Percentiles rank a stretch among this genome's conserved stretches.
Evolutionary conservation across 2,113 vertebrate genomes (phyloP).

Genomic region (cat (Felis catus)): F.catus_Fca126_mat1.0 CM031423.1:92772001-92772500

Average conservation of each 20-base stretch:
- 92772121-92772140: background rate
- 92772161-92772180: background rate
- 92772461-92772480: background rate
- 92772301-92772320: background rate
- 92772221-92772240: background rate
- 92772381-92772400: background rate
- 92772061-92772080: background rate
- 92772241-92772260: background rate
- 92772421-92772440: background rate
- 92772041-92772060: background rate
- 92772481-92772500: background rate
- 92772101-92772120: background rate
- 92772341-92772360: background rate
- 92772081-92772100: background rate
- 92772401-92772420: background rate
- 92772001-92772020: background rate
- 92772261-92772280: background rate
- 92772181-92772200: background rate
- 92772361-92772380: too few species aligned
- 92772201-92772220: background rate
- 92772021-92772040: too few species aligned
- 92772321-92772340: rapidly evolving
- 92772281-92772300: background rate
- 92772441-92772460: background rate
- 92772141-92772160: background rate